Conservation (phyloP, 2,113 vertebrate species). For the Catharus bicknelli region DNA sequence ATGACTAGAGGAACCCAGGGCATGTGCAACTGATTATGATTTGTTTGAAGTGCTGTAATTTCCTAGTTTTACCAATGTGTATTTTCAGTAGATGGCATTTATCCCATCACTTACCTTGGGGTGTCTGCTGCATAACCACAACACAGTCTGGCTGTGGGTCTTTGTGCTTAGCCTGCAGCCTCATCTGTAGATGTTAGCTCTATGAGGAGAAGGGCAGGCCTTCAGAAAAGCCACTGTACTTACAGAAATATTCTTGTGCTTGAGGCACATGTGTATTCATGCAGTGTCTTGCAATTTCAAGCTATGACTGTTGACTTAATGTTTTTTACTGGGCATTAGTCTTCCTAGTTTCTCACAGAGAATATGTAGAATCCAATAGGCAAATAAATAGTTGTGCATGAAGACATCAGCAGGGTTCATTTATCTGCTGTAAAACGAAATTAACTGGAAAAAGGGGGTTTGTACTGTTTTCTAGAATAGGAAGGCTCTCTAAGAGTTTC, state of each 20-base stretch:
- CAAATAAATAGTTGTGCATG: not conserved
- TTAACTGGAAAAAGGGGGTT: not conserved
- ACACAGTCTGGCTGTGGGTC: not conserved
- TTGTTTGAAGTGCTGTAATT: not conserved
- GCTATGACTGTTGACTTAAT: not conserved
- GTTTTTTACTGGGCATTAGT: not conserved
- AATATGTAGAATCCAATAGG: not conserved
- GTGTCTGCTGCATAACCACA: not conserved
- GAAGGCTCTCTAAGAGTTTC: not conserved
- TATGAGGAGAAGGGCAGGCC: not conserved
- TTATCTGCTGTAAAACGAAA: not conserved
- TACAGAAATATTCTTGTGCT: not conserved
- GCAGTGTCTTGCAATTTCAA: not conserved
- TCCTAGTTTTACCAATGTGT: not conserved
- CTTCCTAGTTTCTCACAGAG: not conserved
- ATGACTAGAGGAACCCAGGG: not conserved
- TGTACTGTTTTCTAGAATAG: not conserved
- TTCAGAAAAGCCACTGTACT: not conserved
- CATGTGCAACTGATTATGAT: not conserved
- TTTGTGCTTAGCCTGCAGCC: not conserved
- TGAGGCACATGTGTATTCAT: not conserved
- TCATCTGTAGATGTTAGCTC: rapidly evolving
- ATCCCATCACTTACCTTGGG: not conserved
- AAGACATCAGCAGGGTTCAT: not conserved
- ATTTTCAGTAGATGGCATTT: not conserved